Percentiles rank a stretch among this genome's conserved stretches.
These are phyloP conservation scores for Malachius bipustulatus DNA, from an alignment of 2,888 invertebrate species.

Conservation along the genomic window DNA sequence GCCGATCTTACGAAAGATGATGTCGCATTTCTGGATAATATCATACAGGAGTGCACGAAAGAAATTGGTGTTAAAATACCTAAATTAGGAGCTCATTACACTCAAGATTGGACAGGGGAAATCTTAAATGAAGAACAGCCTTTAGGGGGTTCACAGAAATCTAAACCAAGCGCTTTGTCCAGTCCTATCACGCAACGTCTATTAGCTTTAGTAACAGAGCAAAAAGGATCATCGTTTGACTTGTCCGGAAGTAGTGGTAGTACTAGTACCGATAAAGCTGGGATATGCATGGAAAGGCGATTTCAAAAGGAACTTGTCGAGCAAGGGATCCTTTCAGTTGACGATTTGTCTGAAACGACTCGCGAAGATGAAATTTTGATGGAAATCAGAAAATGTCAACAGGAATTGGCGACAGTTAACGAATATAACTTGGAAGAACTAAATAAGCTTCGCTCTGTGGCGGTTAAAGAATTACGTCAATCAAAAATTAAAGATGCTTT, in stretches of 20 bases:
- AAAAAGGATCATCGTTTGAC: slow-evolving; percentile 43
- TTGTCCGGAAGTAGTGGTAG: slow-evolving; percentile 23
- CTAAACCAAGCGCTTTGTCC: slow-evolving; percentile 38
- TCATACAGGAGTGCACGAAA: slow-evolving; percentile 50
- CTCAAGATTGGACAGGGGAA: slow-evolving; percentile 73
- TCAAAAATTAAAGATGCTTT: neutral
- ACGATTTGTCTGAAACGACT: neutral
- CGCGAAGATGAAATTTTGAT: slow-evolving; percentile 1
- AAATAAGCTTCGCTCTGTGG: neutral
- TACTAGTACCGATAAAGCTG: neutral
- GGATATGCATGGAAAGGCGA: slow-evolving; percentile 2
- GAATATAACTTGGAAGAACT: slow-evolving; percentile 2
- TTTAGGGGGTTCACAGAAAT: slow-evolving; percentile 20
- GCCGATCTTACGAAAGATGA: slow-evolving; percentile 80
- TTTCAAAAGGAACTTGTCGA: neutral
- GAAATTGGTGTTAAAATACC: slow-evolving; percentile 75
- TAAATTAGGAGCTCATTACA: slow-evolving; percentile 79
- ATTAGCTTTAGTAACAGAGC: slow-evolving; percentile 82
- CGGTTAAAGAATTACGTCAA: neutral
- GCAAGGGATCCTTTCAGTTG: neutral
- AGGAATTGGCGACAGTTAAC: slow-evolving; percentile 1
- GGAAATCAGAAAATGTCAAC: neutral
- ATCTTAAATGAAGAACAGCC: slow-evolving; percentile 48
- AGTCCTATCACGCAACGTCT: slow-evolving; percentile 82
- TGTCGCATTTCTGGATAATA: slow-evolving; percentile 59